These are phyloP conservation scores for Drosophila percnosoma DNA, from an alignment of 2,888 invertebrate genomes.

Conservation along the genomic window DNA sequence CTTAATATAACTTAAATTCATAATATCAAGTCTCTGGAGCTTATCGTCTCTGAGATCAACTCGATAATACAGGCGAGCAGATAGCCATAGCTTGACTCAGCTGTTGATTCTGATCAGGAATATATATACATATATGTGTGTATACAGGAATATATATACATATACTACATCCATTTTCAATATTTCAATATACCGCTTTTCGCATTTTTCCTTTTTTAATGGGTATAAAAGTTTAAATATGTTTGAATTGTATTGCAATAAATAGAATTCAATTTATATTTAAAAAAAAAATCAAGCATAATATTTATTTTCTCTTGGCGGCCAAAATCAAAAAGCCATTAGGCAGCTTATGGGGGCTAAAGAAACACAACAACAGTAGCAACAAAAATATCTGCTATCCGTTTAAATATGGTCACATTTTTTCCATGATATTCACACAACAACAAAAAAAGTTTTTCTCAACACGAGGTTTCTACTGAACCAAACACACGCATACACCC, in stretches of 20 bases:
- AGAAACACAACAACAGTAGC: slow-evolving; percentile 6
- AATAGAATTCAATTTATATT: slow-evolving; percentile 4
- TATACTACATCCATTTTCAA: not conserved
- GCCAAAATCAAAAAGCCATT: slow-evolving; percentile 64
- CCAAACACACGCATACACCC: not conserved
- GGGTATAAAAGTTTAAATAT: not conserved
- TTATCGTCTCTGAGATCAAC: not conserved
- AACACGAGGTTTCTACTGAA: slow-evolving; percentile 15
- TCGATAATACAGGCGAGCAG: not conserved
- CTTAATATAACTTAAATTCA: rapidly evolving
- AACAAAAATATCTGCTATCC: slow-evolving; percentile 35
- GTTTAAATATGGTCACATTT: slow-evolving; percentile 48
- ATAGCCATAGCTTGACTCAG: not conserved
- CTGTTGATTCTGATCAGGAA: not conserved
- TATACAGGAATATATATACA: not conserved
- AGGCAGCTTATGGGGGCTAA: slow-evolving; percentile 38
- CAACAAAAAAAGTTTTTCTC: slow-evolving; percentile 19
- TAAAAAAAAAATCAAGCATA: not conserved
- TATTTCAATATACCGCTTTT: not conserved
- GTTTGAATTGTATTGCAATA: not conserved
- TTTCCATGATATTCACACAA: slow-evolving; percentile 28
- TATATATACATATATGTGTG: not conserved
- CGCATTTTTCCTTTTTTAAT: not conserved
- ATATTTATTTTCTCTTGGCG: slow-evolving; percentile 9
- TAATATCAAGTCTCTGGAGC: not conserved